Evolutionary conservation across 2,113 vertebrate genomes (phyloP), one percentile per base, ranked within the genome.

Genomic region (Macheiramphus alcinus): DNA sequence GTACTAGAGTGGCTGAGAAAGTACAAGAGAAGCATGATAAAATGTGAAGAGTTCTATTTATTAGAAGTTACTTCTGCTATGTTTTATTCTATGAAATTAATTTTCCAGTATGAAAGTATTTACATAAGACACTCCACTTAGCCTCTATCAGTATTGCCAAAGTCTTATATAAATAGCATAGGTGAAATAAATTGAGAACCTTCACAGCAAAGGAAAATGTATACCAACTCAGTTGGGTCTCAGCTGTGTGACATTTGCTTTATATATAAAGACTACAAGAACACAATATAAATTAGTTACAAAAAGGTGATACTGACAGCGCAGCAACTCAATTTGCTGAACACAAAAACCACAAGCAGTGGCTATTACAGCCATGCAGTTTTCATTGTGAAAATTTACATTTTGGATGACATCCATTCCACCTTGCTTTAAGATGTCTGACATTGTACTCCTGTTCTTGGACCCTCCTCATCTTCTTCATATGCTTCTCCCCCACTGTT

Each of bases 361-460:
- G 96, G 96, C 96, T 89, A 45, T 94, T 81, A 71, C 91, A 97
- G 97, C 88, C 86, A 98, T 86, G 93, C 96, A 95, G 88, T 94
- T 97, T 97, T 97, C 98, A 98, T 96, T 96, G 95, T 97, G 97
- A 97, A 97, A 78, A 96, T 82, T 88, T 87, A 97, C 97, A 95
- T 79, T 88, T 50, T 45, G 20, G 93, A 42, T 93, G 79, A 81
- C 63, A 96, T 72, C 88, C 32, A 20, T 12, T 59, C 18, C 14
- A 38, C 34, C 76, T 81, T 62, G 16, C 26, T 36, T 98, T 97
- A 98, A 16, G 98, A 98, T 4, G 99, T 99, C 97, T 99, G 99
- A 96, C 99, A 99, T 18, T 99, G 99, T 82, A 99, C 99, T 6
- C 99, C 99, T 0, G 98, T 95, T 67, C 97, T 92, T 21, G 98